Base-by-base conservation (phyloP, 2,113 vertebrate genomes). In the Puffinus mauretanicus region DNA sequence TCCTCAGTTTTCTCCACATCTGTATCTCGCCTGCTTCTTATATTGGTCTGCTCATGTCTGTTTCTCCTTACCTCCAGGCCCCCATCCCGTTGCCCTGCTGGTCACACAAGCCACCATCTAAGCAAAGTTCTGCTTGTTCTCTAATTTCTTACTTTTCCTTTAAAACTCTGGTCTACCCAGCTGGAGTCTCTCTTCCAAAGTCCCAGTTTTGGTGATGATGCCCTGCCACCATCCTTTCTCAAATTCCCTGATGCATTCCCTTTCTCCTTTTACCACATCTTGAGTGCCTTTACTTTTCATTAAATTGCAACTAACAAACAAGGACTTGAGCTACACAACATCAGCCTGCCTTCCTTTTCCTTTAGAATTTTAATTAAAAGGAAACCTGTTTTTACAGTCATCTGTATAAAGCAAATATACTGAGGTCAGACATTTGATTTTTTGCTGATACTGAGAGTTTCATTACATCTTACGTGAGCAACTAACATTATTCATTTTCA, bases 31-130 rank as follows among this genome's bases (percentile, higher is more conserved):
- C n/a, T 47, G 32, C 36, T 38, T 79, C 32, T 66, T 46, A 2
- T 9, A 79, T 32, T 1, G 0, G 9, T 13, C 36, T 62, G 36
- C 34, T 82, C 44, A 15, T 3, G 7, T 14, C 27, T 60, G 0
- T 8, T 29, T 16, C 42, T 69, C 9, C 27, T 15, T 18, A 54
- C 24, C 49, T 69, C 22, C 44, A 69, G 16, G 42, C 2, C 11
- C 3, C 16, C 11, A 47, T 5, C 27, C 36, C 5, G 0, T 13
- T 57, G 24, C 22, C 55, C 55, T 55, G 18, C 21, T 3, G 5
- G 30, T 40, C 40, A 75, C 21, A 71, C n/a, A 79, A 71, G 46
- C 6, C 10, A 44, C 32, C 24, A 61, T 1, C 19, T 34, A 18
- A 70, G 17, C 13, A 19, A 44, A 44, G 30, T 54, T 55, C 62